These are phyloP conservation scores for Notothenia coriiceps DNA, from an alignment of 2,113 vertebrate species.

Conservation along the genomic window DNA sequence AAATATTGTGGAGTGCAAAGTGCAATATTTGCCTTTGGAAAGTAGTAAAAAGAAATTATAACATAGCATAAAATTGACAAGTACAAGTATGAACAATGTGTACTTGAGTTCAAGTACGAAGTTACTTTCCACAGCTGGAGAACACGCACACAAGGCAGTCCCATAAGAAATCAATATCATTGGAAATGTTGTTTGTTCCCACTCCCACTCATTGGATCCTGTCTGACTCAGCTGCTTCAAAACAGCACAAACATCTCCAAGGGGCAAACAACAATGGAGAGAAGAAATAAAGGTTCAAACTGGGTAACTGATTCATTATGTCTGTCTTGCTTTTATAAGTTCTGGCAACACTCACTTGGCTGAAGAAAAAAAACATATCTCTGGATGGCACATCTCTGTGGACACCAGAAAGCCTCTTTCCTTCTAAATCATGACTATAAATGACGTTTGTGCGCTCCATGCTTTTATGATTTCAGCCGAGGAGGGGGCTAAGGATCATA, in stretches of 20 bases:
- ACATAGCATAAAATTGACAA: neutral
- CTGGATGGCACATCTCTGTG: conserved; percentile 64
- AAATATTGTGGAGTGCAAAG: neutral
- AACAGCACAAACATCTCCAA: conserved; percentile 55
- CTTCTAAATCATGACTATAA: conserved; percentile 71
- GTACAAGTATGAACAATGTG: neutral
- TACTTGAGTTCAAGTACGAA: neutral
- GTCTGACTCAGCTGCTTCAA: conserved; percentile 47
- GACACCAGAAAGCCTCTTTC: conserved; percentile 62
- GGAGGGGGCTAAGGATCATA: conserved; percentile 67
- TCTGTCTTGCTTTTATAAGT: conserved; percentile 65
- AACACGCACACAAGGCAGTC: conserved; percentile 29
- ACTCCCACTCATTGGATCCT: conserved; percentile 55
- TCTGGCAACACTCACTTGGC: conserved; percentile 46
- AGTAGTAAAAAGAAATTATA: neutral
- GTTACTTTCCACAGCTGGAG: conserved; percentile 16
- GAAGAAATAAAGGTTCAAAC: conserved; percentile 47
- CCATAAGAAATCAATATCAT: conserved; percentile 43
- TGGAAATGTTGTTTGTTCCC: conserved; percentile 51
- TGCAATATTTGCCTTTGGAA: neutral
- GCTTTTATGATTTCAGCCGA: conserved; percentile 69
- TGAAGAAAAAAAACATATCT: conserved; percentile 57
- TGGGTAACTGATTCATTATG: conserved; percentile 67
- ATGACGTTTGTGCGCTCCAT: conserved; percentile 64
- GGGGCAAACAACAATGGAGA: conserved; percentile 53